phyloP scores from a whole-genome alignment of 2,888 invertebrate species.

The Prosopocoilus inquinatus region DNA sequence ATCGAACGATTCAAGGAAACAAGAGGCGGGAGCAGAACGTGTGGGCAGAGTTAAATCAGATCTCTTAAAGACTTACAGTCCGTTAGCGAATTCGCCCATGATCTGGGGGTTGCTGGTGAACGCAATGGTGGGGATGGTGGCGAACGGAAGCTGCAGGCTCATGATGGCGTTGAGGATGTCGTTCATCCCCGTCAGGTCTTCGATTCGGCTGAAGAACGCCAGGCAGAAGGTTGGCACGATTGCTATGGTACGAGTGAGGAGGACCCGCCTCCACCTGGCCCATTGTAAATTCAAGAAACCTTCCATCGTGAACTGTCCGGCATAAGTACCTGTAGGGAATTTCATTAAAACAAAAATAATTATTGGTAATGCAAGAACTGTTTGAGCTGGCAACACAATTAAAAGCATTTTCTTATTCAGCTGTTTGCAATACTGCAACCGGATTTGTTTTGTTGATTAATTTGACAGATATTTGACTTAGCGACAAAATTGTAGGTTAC shows the following conservation, averaged over 20 bases:
- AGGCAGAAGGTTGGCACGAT: conserved; percentile 72
- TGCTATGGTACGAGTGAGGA: conserved; percentile 81
- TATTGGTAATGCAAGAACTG: no score
- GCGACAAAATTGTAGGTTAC: no score
- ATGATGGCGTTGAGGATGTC: conserved; percentile 83
- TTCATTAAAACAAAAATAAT: background rate
- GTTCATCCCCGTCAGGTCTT: conserved; percentile 76
- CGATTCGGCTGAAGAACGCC: conserved; percentile 65
- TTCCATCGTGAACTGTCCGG: conserved; percentile 89
- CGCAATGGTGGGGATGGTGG: conserved; percentile 80
- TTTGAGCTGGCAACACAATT: no score
- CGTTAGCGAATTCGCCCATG: conserved; percentile 84
- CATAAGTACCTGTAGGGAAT: conserved; percentile 59
- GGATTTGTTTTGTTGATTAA: no score
- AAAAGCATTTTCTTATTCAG: no score
- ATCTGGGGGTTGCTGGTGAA: conserved; percentile 76
- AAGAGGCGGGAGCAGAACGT: background rate
- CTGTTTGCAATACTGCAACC: no score
- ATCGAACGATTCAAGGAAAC: no score
- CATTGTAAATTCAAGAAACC: conserved; percentile 82
- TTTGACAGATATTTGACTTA: no score
- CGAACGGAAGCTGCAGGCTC: conserved; percentile 85
- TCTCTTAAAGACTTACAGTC: conserved; percentile 61
- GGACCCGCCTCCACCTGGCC: conserved; percentile 83
- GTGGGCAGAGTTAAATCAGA: background rate